Evolutionary conservation across 2,888 invertebrate species (phyloP).

Genomic region (Epinotia ramella): DNA sequence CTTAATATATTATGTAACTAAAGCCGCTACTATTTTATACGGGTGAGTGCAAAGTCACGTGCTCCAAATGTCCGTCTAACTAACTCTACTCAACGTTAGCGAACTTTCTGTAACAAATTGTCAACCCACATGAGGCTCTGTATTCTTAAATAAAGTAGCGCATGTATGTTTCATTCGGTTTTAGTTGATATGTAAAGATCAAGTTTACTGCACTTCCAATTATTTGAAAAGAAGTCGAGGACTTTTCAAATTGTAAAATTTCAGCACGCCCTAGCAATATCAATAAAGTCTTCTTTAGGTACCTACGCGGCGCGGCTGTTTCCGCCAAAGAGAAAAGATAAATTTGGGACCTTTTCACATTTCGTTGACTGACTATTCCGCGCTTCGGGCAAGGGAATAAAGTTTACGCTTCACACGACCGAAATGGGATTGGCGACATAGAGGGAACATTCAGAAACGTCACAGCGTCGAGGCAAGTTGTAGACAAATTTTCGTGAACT

Average conservation of each 20-base stretch:
- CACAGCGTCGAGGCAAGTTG: slow-evolving; percentile 51
- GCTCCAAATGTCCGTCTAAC: slow-evolving; percentile 1
- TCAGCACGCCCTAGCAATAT: slow-evolving; percentile 48
- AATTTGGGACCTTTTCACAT: slow-evolving; percentile 55
- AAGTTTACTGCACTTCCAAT: not conserved
- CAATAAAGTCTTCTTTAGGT: slow-evolving; percentile 51
- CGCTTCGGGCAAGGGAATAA: slow-evolving; percentile 49
- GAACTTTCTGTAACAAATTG: slow-evolving; percentile 23
- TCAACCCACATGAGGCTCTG: slow-evolving; percentile 1
- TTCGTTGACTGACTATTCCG: slow-evolving; percentile 55
- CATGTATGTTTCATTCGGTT: not conserved
- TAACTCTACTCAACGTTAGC: not conserved
- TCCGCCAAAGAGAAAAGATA: slow-evolving; percentile 48
- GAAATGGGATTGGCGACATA: slow-evolving; percentile 56
- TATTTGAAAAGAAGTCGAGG: slow-evolving; percentile 3
- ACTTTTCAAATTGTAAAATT: slow-evolving; percentile 29
- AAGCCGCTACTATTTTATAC: not conserved
- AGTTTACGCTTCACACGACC: slow-evolving; percentile 52
- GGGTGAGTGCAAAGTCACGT: not conserved
- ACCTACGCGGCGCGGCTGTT: slow-evolving; percentile 46
- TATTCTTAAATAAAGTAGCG: not conserved
- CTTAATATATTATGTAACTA: not conserved
- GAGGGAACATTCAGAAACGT: slow-evolving; percentile 57
- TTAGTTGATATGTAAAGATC: not conserved
- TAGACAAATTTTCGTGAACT: slow-evolving; percentile 64